Base-by-base conservation (phyloP, 2,797 vertebrate genomes). In the Dicrostonyx torquatus region DNA sequence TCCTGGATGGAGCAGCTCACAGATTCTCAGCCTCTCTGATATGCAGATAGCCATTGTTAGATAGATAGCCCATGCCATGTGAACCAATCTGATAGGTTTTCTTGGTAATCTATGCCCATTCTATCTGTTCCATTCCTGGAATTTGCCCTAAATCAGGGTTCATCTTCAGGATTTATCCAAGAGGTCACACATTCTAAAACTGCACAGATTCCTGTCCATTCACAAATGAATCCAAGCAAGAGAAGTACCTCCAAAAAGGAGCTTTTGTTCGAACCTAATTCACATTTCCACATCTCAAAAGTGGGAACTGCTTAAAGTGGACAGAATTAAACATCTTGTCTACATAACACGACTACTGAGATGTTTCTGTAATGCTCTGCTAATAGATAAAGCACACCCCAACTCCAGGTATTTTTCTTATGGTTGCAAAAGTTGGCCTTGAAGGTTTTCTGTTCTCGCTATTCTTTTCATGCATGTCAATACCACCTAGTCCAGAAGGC, bases 361-460 rank as follows among this genome's bases (percentile, higher is more conserved):
- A 12, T 53, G 14, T 70, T 96, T 64, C 55, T 11, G 4, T 91
- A 93, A 77, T 62, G 53, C 93, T 26, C 72, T 86, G 43, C 11
- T 58, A 31, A 90, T 50, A 89, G 77, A 72, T 34, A 80, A 93
- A 87, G 13, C 2, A 50, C 9, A 37, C 22, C 62, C 64, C 58
- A 94, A 93, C 50, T 94, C 85, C 93, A 85, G 90, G 62, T 90
- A 29, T 89, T 79, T 73, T 94, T 94, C 50, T 55, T 2, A 45
- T 18, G 12, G 34, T 73, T 90, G 78, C 92, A 40, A 48, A 22
- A 89, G 17, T 66, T 70, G 70, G 11, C 29, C 2, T 55, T 43
- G 85, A 87, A 5, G 37, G 26, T 60, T 95, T 88, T 70, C 31
- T 87, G 9, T 8, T 64, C 45, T 89, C 17, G 34, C 11, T 17